A percentile compares a stretch with the other conserved stretches of the same genome.
These are phyloP conservation scores for Alectoris magna DNA, from an alignment of 2,797 vertebrate species.

Conservation along the genomic window DNA sequence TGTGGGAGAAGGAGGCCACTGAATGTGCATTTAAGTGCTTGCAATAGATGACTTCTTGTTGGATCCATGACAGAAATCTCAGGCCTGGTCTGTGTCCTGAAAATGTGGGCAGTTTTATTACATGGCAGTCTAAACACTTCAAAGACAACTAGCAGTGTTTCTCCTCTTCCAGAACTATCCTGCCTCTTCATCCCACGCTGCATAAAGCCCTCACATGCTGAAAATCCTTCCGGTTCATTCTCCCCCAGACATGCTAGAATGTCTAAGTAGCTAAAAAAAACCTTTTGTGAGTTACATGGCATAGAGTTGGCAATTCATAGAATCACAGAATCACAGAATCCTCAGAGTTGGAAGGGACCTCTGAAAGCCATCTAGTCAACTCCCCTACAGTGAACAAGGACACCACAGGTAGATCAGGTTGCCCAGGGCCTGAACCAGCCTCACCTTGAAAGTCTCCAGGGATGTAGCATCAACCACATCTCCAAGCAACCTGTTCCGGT, in stretches of 20 bases:
- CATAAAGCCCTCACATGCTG: not conserved
- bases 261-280: conserved; percentile 6
- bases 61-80: conserved; percentile 32
- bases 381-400: too few species aligned
- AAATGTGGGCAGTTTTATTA: conserved; percentile 50
- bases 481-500: too few species aligned
- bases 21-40: not conserved
- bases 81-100: conserved; percentile 31
- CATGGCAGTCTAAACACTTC: not conserved
- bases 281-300: not conserved
- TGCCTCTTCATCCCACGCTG: not conserved
- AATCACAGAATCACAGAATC: too few species aligned
- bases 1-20: not conserved
- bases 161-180: not conserved
- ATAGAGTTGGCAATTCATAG: not conserved
- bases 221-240: not conserved
- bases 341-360: too few species aligned
- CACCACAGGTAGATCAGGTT: too few species aligned
- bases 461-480: too few species aligned
- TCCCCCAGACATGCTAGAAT: not conserved
- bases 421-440: too few species aligned
- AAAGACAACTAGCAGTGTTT: not conserved
- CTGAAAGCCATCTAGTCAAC: too few species aligned
- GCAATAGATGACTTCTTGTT: conserved; percentile 22
- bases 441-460: too few species aligned